Evolutionary conservation across 2,888 invertebrate species (phyloP), one percentile per base, ranked within the genome.

Genomic region (Drosophila demipolita): DNA sequence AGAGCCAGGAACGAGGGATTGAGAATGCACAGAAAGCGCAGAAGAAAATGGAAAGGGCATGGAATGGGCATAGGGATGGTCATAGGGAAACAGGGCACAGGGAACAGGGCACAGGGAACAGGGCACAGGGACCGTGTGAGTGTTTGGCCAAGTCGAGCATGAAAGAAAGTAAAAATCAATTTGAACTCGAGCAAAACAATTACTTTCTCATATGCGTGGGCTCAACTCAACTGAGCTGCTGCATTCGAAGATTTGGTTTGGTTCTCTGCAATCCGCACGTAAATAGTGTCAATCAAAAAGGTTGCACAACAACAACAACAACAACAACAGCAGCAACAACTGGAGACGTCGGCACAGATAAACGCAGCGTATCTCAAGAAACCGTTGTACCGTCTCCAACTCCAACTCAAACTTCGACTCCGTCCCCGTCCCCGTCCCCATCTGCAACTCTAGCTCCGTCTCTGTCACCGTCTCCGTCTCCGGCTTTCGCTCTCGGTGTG

Each of bases 161-260:
- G 70, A 82, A 75, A 70, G 83, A 87, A 89, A 85, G 87, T 84
- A 84, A 87, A 85, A 86, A 89, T 86, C 85, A 86, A 89, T 89
- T 86, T 82, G 63, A 84, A 87, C 66, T 89, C 87, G 78, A 78
- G 89, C 85, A 84, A 80, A 84, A 86, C 89, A 89, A 86, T 86
- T 89, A 85, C 83, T 82, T 87, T 89, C 87, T 72, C 79, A 83
- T 80, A 40, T 75, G 77, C 80, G 76, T 80, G 77, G 77, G 77
- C 76, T 12, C n/a, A 33, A 7, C 35, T 45, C 29, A 23, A 48
- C 9, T n/a, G n/a, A 40, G 26, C 50, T 58, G 36, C 50, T 58
- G 29, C 23, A 15, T 49, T 54, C 58, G 23, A 20, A 71, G 72
- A 84, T 82, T 83, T 64, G 84, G 79, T 82, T 83, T 64, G 84